phyloP scores from a whole-genome alignment of 2,888 invertebrate genomes.

The Cheilosia pagana region DNA sequence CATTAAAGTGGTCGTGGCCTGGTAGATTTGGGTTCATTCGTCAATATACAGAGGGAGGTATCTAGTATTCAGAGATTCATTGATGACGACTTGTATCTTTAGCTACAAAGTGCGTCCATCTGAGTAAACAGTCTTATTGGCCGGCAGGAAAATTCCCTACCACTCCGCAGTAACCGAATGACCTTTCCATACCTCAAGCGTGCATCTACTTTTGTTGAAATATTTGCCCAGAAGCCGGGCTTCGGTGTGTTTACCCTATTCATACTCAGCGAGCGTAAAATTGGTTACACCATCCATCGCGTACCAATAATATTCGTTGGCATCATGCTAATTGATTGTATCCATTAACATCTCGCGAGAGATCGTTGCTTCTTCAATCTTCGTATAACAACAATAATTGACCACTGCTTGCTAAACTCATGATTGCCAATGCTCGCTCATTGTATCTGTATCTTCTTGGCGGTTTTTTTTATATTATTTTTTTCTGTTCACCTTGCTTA shows the following conservation, averaged over 20 bases:
- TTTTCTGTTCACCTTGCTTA: not conserved
- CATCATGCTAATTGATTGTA: slow-evolving; percentile 66
- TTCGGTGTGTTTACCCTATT: slow-evolving; percentile 39
- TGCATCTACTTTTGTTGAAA: slow-evolving; percentile 50
- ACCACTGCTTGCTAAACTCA: slow-evolving; percentile 36
- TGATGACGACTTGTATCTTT: not conserved
- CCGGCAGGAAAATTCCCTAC: not conserved
- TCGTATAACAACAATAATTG: slow-evolving; percentile 19
- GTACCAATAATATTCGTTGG: slow-evolving; percentile 48
- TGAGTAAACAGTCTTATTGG: slow-evolving; percentile 9
- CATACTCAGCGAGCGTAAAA: slow-evolving; percentile 61
- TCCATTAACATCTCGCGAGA: slow-evolving; percentile 64
- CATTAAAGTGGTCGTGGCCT: not conserved
- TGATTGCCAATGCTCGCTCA: slow-evolving; percentile 19
- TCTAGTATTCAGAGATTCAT: not conserved
- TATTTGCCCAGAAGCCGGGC: slow-evolving; percentile 54
- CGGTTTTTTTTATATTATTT: not conserved
- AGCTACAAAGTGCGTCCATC: slow-evolving; percentile 1
- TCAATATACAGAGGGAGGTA: not conserved
- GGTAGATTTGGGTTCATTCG: not conserved
- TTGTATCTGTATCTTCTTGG: slow-evolving; percentile 8
- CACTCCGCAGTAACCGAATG: slow-evolving; percentile 12
- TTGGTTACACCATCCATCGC: slow-evolving; percentile 70
- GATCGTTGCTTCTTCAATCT: slow-evolving; percentile 53
- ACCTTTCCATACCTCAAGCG: slow-evolving; percentile 34